phyloP scores from a whole-genome alignment of 1,140 invertebrate genomes.

The Trachymyrmex cornetzi region DNA sequence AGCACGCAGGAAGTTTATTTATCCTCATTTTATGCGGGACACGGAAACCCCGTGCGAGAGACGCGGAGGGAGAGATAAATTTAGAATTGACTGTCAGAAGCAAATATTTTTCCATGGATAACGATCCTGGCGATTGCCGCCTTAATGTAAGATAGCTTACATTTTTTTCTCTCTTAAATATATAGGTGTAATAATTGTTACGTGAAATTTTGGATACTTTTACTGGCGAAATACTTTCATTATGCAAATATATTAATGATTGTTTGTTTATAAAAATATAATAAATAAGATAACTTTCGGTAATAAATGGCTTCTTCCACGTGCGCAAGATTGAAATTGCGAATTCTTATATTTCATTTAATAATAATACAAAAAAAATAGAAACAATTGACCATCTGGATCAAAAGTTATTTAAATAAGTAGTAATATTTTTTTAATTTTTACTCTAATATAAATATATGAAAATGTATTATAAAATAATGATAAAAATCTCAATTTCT shows the following conservation, averaged over 20 bases:
- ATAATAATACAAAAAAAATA: too few species aligned
- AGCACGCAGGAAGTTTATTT: constrained; percentile 19
- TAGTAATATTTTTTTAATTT: too few species aligned
- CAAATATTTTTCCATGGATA: constrained; percentile 1
- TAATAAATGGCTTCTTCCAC: too few species aligned
- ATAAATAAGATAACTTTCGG: too few species aligned
- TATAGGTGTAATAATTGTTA: neutral
- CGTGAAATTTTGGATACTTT: neutral
- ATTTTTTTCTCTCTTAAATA: neutral
- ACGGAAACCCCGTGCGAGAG: neutral
- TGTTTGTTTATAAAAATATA: neutral
- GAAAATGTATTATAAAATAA: too few species aligned
- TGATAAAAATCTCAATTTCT: too few species aligned
- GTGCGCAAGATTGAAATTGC: too few species aligned
- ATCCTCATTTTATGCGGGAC: neutral
- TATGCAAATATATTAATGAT: neutral
- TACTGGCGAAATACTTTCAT: neutral
- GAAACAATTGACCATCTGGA: too few species aligned
- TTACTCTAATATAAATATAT: too few species aligned
- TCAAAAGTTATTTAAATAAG: too few species aligned
- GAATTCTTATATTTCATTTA: too few species aligned
- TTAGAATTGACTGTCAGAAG: neutral
- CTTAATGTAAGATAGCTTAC: neutral
- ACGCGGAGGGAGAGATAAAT: neutral
- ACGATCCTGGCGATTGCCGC: neutral